Base-by-base conservation (phyloP, 2,113 vertebrate species). In the Nyctibius bracteatus region DNA sequence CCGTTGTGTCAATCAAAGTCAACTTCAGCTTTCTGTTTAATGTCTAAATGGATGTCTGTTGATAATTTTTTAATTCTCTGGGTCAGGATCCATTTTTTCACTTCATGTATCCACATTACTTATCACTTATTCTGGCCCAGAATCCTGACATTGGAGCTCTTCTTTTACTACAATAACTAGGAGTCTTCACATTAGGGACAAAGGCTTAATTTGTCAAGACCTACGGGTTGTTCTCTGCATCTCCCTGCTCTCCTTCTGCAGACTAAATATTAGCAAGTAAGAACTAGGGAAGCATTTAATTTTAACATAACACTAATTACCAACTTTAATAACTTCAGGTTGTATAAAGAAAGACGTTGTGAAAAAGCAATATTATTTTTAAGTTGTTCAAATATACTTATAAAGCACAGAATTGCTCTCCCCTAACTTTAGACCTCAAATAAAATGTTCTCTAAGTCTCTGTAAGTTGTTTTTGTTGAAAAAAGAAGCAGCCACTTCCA, bases 61-160 rank as follows among this genome's bases (percentile, higher is more conserved):
- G 55, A 81, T 92, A 89, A 39, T 86, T 83, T 89, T 90, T 94
- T 92, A 95, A 88, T 81, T 91, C 35, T 14, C 31, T 78, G 12
- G 46, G 46, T 90, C 46, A 88, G 23, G 24, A 88, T 47, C 24
- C 7, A 54, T 88, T 91, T 61, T 92, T 93, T 72, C 5, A 12
- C 7, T 78, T 73, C 14, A 16, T 22, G 6, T 66, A 19, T 46
- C 37, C 20, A n/a, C 31, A 82, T 52, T 46, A 74, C 18, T 35
- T 81, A 55, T 30, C 37, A 47, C 8, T 46, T 75, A 27, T 28
- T 79, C 51, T 33, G 23, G 18, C 11, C 30, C 28, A 43, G 43
- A 88, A 68, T 54, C 24, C 10, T 92, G 43, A 72, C 41, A 37
- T 10, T n/a, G 8, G 25, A 52, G 4, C 13, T 68, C 14, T 86